These are phyloP conservation scores for Antedon mediterranea DNA, from an alignment of 53 echinoderm and acorn worm genomes.

Conservation along the genomic window DNA sequence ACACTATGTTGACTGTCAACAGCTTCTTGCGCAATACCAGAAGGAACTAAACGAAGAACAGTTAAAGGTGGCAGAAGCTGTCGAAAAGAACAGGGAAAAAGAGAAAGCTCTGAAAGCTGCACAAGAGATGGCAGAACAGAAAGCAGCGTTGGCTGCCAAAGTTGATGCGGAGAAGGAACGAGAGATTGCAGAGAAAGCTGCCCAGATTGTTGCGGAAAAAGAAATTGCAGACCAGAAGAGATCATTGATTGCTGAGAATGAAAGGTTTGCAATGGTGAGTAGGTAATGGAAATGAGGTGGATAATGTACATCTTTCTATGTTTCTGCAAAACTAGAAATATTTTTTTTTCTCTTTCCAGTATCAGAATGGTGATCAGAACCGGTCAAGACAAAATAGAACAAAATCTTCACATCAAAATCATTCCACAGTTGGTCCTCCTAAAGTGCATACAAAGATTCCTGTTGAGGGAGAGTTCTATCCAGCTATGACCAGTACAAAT, in stretches of 20 bases:
- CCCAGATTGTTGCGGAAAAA: not conserved
- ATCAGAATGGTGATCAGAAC: too few species aligned
- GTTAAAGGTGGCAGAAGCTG: conserved; percentile 21
- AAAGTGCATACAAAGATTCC: too few species aligned
- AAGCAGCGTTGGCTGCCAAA: not conserved
- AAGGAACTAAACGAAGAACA: conserved; percentile 52
- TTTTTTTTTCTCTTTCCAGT: too few species aligned
- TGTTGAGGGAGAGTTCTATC: too few species aligned
- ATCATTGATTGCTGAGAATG: not conserved
- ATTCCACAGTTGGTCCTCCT: too few species aligned
- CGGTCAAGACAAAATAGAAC: too few species aligned
- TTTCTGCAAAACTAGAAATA: too few species aligned
- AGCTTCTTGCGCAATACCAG: conserved; percentile 61
- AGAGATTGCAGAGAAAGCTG: not conserved
- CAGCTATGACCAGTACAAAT: too few species aligned
- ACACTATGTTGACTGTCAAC: conserved; percentile 81
- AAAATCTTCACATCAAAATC: too few species aligned
- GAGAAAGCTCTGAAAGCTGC: not conserved
- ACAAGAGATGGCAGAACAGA: not conserved
- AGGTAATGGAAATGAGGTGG: too few species aligned
- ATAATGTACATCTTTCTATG: too few species aligned
- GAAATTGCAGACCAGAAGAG: not conserved
- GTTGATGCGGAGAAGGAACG: not conserved
- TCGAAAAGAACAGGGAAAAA: conserved; percentile 1
- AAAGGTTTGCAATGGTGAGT: too few species aligned